These are phyloP conservation scores for Halictus rubicundus DNA, from an alignment of 1,140 invertebrate species.

Conservation along the genomic window DNA sequence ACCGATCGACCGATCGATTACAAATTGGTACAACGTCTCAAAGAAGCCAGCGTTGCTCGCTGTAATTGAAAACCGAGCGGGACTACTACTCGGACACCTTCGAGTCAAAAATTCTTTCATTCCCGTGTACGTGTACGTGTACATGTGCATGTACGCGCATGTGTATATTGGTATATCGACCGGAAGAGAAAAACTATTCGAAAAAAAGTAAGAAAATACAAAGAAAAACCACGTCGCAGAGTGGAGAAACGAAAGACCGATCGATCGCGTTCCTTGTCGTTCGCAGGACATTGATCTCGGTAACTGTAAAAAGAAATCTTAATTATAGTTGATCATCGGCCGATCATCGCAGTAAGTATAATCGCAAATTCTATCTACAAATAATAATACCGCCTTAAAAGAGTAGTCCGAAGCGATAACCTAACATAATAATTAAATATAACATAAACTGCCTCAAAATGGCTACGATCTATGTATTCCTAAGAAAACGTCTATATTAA, in stretches of 20 bases:
- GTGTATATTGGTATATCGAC: too few relatives aligned
- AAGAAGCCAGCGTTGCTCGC: too few relatives aligned
- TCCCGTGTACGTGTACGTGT: too few relatives aligned
- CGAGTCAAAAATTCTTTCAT: too few relatives aligned
- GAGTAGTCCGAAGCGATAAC: slow-evolving; percentile 54
- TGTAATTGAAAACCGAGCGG: too few relatives aligned
- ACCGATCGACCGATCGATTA: slow-evolving; percentile 35
- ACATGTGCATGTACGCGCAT: too few relatives aligned
- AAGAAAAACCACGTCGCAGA: neutral
- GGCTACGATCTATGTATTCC: slow-evolving; percentile 69
- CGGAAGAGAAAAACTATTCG: neutral
- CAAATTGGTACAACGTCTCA: too few relatives aligned
- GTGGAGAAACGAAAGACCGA: slow-evolving; percentile 17
- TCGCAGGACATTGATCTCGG: slow-evolving; percentile 56
- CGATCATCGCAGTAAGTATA: slow-evolving; percentile 40
- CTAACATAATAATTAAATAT: slow-evolving; percentile 65
- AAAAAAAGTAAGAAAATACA: neutral
- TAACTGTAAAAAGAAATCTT: slow-evolving; percentile 67
- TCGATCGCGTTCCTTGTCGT: slow-evolving; percentile 50
- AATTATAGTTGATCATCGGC: slow-evolving; percentile 54
- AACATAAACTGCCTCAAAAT: slow-evolving; percentile 72
- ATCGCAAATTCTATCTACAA: slow-evolving; percentile 68
- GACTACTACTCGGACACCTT: too few relatives aligned
- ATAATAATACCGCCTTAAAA: slow-evolving; percentile 74
- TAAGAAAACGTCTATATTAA: slow-evolving; percentile 67